Conservation (phyloP, 2,797 vertebrate species). For the Danionella dracula region DNA sequence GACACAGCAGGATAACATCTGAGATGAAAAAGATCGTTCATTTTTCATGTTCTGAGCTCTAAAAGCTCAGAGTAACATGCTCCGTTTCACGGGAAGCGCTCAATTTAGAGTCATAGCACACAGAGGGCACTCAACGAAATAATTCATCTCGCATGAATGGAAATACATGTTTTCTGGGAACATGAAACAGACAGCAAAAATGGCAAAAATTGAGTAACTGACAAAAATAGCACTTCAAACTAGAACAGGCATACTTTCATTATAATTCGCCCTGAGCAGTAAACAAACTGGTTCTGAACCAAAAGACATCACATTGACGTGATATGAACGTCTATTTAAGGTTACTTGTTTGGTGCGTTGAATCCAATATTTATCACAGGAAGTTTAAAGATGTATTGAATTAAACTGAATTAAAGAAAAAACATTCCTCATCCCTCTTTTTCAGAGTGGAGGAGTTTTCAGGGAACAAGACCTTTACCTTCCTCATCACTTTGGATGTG, state of each 20-base stretch:
- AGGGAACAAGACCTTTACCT: conserved; percentile 82
- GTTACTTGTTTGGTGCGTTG: too few relatives aligned
- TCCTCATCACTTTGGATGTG: conserved; percentile 83
- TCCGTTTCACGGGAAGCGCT: not conserved
- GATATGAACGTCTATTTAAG: too few relatives aligned
- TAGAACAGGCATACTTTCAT: not conserved
- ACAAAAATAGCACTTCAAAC: not conserved
- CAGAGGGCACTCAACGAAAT: conserved; percentile 6
- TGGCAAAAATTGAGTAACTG: not conserved
- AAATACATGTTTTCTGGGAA: conserved; percentile 1
- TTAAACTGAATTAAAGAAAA: not conserved
- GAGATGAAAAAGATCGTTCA: not conserved
- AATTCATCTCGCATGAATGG: not conserved
- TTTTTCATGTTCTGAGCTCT: not conserved
- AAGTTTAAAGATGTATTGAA: not conserved
- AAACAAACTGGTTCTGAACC: too few relatives aligned
- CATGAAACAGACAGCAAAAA: not conserved
- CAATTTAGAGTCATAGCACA: conserved; percentile 1
- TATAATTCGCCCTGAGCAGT: too few relatives aligned
- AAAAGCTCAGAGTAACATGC: conserved; percentile 11
- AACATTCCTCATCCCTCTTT: not conserved
- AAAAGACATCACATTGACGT: too few relatives aligned
- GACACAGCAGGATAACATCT: not conserved
- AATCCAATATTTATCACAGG: not conserved
- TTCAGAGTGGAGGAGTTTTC: conserved; percentile 72